Conservation (phyloP, 2,888 invertebrate species). For the Sphinx pinastri region DNA sequence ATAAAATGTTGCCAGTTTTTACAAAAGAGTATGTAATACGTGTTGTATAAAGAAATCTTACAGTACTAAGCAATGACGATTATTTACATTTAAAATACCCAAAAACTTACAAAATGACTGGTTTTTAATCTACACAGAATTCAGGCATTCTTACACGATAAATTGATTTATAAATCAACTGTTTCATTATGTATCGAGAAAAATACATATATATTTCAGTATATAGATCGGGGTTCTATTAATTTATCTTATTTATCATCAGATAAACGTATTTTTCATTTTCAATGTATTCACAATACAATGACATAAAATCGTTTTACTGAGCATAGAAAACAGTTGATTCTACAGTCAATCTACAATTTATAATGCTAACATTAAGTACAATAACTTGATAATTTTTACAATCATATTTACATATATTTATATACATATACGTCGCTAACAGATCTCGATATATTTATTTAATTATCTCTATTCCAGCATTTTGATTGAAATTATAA, state of each 20-base stretch:
- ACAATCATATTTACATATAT: constrained; percentile 64
- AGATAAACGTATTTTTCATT: too few relatives aligned
- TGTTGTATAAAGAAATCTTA: constrained; percentile 23
- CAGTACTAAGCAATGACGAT: constrained; percentile 3
- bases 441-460: constrained; percentile 61
- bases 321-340: not conserved
- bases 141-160: constrained; percentile 37
- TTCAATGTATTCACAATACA: too few relatives aligned
- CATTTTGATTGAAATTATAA: constrained; percentile 17
- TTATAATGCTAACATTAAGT: constrained; percentile 36
- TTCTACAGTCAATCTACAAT: constrained; percentile 19
- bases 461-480: constrained; percentile 4
- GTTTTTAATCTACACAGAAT: constrained; percentile 41
- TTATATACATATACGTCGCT: constrained; percentile 61
- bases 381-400: constrained; percentile 51
- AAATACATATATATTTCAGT: not conserved
- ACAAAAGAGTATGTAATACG: not conserved
- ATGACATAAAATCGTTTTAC: not conserved
- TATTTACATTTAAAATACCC: constrained; percentile 32
- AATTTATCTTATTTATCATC: too few relatives aligned
- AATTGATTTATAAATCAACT: constrained; percentile 43
- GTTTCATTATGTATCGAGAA: not conserved
- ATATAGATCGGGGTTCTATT: too few relatives aligned
- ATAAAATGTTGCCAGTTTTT: constrained; percentile 12
- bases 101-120: constrained; percentile 37